Evolutionary conservation across 2,797 vertebrate species (phyloP).

Genomic region (Gila robusta): DNA sequence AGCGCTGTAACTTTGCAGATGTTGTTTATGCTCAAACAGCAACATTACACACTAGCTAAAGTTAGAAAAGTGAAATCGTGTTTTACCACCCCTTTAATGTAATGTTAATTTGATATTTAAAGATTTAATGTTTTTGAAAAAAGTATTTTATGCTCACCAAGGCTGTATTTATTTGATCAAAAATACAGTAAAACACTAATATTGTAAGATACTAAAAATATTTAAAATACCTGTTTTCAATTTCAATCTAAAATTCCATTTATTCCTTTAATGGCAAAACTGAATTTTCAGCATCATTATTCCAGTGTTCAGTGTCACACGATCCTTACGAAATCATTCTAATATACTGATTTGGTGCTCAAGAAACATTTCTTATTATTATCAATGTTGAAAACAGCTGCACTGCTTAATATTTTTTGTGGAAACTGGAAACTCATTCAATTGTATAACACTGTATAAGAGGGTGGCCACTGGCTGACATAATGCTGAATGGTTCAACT

Average conservation of each 20-base stretch:
- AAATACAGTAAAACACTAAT: background rate
- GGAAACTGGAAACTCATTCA: background rate
- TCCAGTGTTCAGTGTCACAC: background rate
- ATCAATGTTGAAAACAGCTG: background rate
- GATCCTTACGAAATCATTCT: background rate
- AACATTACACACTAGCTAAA: no score
- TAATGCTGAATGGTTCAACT: no score
- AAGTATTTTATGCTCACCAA: background rate
- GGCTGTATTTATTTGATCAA: background rate
- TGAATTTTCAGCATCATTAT: background rate
- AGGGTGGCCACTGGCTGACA: background rate
- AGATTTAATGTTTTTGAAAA: background rate
- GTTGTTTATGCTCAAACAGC: no score
- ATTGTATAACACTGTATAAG: background rate
- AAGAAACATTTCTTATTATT: background rate
- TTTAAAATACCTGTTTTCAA: background rate
- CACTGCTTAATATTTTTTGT: background rate
- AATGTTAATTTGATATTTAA: no score
- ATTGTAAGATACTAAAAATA: background rate
- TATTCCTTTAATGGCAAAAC: background rate
- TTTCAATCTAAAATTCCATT: background rate
- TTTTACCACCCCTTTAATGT: no score
- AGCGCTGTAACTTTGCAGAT: no score
- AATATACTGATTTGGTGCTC: background rate
- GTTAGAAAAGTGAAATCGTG: no score